Evolutionary conservation across 1,140 invertebrate genomes (phyloP).

Genomic region (Physella acuta): DNA sequence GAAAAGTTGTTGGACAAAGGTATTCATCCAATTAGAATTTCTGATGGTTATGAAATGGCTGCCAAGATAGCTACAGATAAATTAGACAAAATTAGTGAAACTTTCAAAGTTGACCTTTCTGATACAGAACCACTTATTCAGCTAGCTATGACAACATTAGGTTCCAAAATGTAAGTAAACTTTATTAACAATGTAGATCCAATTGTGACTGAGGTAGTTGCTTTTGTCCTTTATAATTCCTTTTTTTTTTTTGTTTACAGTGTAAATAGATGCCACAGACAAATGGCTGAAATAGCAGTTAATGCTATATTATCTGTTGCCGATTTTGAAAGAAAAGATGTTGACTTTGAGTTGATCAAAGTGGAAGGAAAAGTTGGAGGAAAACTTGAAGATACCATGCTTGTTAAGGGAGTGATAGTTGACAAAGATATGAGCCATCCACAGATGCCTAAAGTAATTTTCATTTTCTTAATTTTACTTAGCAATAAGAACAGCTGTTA

Average conservation of each 20-base stretch:
- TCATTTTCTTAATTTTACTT: not conserved
- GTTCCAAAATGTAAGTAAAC: constrained; percentile 88
- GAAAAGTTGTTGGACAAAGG: constrained; percentile 90
- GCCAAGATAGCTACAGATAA: constrained; percentile 86
- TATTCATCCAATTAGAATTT: constrained; percentile 97
- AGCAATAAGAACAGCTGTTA: too few species aligned
- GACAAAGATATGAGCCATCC: constrained; percentile 99
- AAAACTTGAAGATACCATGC: constrained; percentile 91
- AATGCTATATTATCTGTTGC: constrained; percentile 92
- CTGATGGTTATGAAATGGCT: constrained; percentile 97
- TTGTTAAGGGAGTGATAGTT: constrained; percentile 95
- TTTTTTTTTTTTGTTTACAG: constrained; percentile 50
- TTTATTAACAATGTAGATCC: constrained; percentile 7
- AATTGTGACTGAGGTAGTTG: too few species aligned
- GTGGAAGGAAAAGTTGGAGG: constrained; percentile 98
- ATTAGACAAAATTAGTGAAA: constrained; percentile 84
- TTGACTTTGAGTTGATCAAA: constrained; percentile 99
- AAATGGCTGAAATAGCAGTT: constrained; percentile 99
- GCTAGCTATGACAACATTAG: constrained; percentile 96
- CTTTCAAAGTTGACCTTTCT: constrained; percentile 80
- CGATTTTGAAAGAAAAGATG: constrained; percentile 90
- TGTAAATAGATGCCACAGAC: constrained; percentile 72
- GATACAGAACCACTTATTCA: constrained; percentile 86
- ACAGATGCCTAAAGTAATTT: constrained; percentile 88
- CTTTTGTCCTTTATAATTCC: too few species aligned